phyloP scores from a whole-genome alignment of 2,888 invertebrate genomes.

The Ceramica pisi region DNA sequence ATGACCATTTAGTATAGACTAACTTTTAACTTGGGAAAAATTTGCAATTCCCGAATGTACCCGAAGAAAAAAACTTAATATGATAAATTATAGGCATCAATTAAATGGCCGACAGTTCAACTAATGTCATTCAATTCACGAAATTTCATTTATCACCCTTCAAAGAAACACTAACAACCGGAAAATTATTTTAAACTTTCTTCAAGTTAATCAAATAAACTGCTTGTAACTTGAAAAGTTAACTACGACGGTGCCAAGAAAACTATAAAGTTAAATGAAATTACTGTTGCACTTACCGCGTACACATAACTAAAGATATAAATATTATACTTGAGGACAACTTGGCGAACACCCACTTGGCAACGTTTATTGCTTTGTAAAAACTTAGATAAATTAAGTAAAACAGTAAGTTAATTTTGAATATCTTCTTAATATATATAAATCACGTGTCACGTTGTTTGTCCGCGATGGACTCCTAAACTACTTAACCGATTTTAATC shows the following conservation, averaged over 20 bases:
- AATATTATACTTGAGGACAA: slow-evolving; percentile 2
- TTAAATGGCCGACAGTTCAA: neutral
- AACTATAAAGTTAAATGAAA: slow-evolving; percentile 25
- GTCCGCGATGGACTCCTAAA: too few relatives aligned
- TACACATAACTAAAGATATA: slow-evolving; percentile 5
- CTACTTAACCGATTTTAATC: too few relatives aligned
- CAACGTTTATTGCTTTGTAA: slow-evolving; percentile 8
- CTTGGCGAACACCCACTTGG: slow-evolving; percentile 15
- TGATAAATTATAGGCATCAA: too few relatives aligned
- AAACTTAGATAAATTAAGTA: neutral
- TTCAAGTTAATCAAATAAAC: slow-evolving; percentile 20
- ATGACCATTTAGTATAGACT: too few relatives aligned
- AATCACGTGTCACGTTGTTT: too few relatives aligned
- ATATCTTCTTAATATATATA: too few relatives aligned
- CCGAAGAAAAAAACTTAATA: too few relatives aligned
- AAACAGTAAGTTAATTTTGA: neutral
- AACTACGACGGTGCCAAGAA: slow-evolving; percentile 25
- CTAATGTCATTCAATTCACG: neutral
- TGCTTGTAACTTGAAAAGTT: slow-evolving; percentile 13
- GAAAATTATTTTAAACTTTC: slow-evolving; percentile 18
- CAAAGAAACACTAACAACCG: neutral
- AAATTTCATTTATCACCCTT: neutral
- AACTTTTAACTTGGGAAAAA: too few relatives aligned
- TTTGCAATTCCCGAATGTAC: too few relatives aligned
- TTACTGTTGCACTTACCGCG: slow-evolving; percentile 6